phyloP scores from a whole-genome alignment of 2,888 invertebrate species.

The Lordiphosa andalusiaca region DNA sequence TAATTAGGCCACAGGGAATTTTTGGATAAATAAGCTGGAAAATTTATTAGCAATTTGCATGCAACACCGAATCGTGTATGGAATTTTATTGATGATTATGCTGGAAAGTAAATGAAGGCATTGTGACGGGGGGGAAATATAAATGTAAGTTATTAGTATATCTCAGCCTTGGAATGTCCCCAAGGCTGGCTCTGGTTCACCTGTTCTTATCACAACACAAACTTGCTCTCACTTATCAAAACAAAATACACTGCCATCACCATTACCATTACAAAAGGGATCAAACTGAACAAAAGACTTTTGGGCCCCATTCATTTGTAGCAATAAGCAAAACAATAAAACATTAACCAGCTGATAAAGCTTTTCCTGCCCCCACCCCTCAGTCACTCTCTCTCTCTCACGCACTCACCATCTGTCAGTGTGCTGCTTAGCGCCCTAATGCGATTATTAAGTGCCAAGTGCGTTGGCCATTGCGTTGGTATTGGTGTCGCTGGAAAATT shows the following conservation, averaged over 20 bases:
- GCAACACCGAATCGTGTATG: conserved; percentile 13
- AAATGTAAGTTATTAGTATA: too few relatives aligned
- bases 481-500: conserved; percentile 56
- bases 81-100: conserved; percentile 4
- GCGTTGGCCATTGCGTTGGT: conserved; percentile 36
- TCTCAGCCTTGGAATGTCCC: too few relatives aligned
- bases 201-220: too few relatives aligned
- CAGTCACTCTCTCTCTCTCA: background rate
- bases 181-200: too few relatives aligned
- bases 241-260: conserved; percentile 2
- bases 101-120: conserved; percentile 5
- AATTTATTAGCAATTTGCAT: conserved; percentile 35
- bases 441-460: conserved; percentile 72
- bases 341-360: conserved; percentile 58
- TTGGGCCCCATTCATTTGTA: conserved; percentile 50
- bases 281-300: conserved; percentile 12
- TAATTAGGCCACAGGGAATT: conserved; percentile 33
- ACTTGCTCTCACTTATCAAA: too few relatives aligned
- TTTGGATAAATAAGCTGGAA: background rate
- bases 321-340: conserved; percentile 70
- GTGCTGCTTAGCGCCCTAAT: conserved; percentile 70
- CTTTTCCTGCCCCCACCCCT: background rate
- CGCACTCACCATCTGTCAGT: conserved; percentile 48
- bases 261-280: conserved; percentile 8
- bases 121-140: too few relatives aligned